Conservation (phyloP, 2,113 vertebrate species). For the Peromyscus polionotus region DNA sequence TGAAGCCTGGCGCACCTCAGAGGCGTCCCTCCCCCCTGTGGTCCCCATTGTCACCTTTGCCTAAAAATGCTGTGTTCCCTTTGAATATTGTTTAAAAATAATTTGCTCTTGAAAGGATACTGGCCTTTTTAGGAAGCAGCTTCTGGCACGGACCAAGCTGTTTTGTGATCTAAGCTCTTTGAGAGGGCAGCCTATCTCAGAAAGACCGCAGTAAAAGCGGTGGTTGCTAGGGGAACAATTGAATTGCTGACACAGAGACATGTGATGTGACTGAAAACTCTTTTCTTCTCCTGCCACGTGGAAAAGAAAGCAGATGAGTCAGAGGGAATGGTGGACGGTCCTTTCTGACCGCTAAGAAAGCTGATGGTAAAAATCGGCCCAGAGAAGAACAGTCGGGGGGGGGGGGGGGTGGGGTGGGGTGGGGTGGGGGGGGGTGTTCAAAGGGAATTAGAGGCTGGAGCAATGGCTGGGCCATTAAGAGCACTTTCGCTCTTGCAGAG, state of each 20-base stretch:
- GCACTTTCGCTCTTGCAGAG: neutral
- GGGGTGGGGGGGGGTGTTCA: neutral
- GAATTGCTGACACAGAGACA: constrained; percentile 82
- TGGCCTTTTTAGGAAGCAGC: constrained; percentile 58
- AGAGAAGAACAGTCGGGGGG: neutral
- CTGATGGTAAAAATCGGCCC: neutral
- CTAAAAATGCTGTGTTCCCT: neutral
- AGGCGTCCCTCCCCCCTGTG: neutral
- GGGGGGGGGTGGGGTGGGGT: too few species aligned
- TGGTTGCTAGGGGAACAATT: constrained; percentile 83
- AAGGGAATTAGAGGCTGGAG: neutral
- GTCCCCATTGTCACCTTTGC: neutral
- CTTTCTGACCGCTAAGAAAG: constrained; percentile 51
- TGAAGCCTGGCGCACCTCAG: neutral
- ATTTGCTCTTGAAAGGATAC: constrained; percentile 40
- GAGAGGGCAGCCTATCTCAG: constrained; percentile 40
- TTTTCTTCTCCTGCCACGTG: constrained; percentile 74
- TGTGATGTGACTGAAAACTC: constrained; percentile 71
- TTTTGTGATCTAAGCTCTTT: constrained; percentile 72
- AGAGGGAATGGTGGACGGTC: constrained; percentile 27
- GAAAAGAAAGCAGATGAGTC: constrained; percentile 80
- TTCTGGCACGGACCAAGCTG: constrained; percentile 55
- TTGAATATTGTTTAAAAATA: constrained; percentile 66
- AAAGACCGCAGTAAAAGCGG: constrained; percentile 54
- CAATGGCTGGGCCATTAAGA: neutral